Conservation (phyloP, 2,797 vertebrate genomes). For the Macrochelys suwanniensis region DNA sequence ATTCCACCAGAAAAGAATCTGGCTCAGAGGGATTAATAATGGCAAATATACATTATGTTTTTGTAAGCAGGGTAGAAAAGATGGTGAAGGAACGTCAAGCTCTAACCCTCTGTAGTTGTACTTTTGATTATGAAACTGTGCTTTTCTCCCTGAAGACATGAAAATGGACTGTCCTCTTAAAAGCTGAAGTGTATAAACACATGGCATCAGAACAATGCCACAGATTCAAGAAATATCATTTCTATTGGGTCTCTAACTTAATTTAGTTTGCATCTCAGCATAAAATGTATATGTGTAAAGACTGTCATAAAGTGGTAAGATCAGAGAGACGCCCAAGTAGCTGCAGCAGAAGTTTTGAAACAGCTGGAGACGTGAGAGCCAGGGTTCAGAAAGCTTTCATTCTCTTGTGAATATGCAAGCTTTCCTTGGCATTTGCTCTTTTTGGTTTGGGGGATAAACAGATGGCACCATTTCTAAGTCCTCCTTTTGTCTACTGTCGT, state of each 20-base stretch:
- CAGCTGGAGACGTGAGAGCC: neutral
- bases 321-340: neutral
- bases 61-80: neutral
- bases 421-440: conserved; percentile 55
- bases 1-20: neutral
- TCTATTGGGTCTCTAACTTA: neutral
- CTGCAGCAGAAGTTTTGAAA: neutral
- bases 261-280: neutral
- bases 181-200: neutral
- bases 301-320: neutral
- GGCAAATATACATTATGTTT: neutral
- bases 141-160: neutral
- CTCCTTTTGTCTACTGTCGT: conserved; percentile 58
- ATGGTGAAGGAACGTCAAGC: neutral
- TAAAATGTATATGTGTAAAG: neutral
- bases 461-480: conserved; percentile 61
- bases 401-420: conserved; percentile 52
- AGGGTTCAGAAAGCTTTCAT: conserved; percentile 32
- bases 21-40: neutral
- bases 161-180: neutral
- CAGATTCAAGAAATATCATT: neutral
- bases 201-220: neutral
- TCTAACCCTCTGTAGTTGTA: neutral
- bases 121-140: neutral
- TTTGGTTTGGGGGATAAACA: conserved; percentile 35